A percentile compares a stretch with the other conserved stretches of the same genome.
Evolutionary conservation across 1,140 invertebrate genomes (phyloP).

Genomic region (Drosophila albomicans): DNA sequence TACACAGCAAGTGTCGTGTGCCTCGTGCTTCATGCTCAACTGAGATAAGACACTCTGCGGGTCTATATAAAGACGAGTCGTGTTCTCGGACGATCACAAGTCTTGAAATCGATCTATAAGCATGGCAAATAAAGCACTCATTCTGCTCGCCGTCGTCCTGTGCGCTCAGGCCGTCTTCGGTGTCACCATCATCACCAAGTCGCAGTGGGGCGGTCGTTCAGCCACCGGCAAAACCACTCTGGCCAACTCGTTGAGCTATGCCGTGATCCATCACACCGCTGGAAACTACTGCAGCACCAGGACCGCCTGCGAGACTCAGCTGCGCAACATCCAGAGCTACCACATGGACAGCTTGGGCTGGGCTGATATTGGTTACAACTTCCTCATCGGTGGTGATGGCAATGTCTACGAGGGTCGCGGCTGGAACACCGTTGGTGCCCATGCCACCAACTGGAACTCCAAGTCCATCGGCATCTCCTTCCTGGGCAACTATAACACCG

Average conservation of each 20-base stretch:
- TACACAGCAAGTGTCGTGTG: slow-evolving; percentile 20
- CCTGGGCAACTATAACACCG: slow-evolving; percentile 86
- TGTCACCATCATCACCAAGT: slow-evolving; percentile 85
- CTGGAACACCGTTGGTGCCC: slow-evolving; percentile 89
- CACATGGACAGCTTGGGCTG: slow-evolving; percentile 88
- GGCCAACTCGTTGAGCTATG: slow-evolving; percentile 88
- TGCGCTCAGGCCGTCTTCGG: slow-evolving; percentile 67
- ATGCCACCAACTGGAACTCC: slow-evolving; percentile 88
- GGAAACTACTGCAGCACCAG: slow-evolving; percentile 86
- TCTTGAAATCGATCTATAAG: slow-evolving; percentile 33
- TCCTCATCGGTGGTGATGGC: slow-evolving; percentile 86
- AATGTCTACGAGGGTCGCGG: slow-evolving; percentile 89
- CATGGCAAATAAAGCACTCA: slow-evolving; percentile 68
- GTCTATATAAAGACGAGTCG: slow-evolving; percentile 52
- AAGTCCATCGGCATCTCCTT: slow-evolving; percentile 89
- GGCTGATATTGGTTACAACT: slow-evolving; percentile 90
- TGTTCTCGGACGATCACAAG: slow-evolving; percentile 12
- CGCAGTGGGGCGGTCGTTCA: slow-evolving; percentile 88
- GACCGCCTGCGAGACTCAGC: slow-evolving; percentile 85
- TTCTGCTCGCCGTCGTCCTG: slow-evolving; percentile 66
- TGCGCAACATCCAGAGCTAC: slow-evolving; percentile 87
- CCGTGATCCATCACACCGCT: slow-evolving; percentile 91
- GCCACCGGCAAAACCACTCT: slow-evolving; percentile 85
- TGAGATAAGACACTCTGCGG: slow-evolving; percentile 36
- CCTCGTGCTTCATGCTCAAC: slow-evolving; percentile 11